Evolutionary conservation across 2,888 invertebrate genomes (phyloP), one percentile per base, ranked within the genome.

Genomic region (Mycalesis mineus): DNA sequence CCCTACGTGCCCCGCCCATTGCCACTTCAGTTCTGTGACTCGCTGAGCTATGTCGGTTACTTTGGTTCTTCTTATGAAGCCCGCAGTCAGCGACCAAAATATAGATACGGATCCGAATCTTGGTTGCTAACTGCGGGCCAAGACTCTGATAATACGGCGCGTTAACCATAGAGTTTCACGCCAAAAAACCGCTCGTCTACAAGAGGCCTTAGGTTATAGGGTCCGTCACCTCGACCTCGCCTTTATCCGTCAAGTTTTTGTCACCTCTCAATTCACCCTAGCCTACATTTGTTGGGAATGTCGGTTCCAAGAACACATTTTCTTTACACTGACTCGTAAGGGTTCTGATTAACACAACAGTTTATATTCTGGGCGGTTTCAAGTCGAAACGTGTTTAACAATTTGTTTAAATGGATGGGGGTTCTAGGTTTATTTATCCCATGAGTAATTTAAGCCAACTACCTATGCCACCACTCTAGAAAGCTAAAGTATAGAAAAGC

Each of bases 171-270:
- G n/a, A n/a, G n/a, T n/a, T n/a, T n/a, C n/a, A n/a, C n/a, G n/a
- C n/a, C n/a, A n/a, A n/a, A n/a, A n/a, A n/a, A n/a, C n/a, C n/a
- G n/a, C n/a, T n/a, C n/a, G n/a, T n/a, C n/a, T n/a, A n/a, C n/a
- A n/a, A n/a, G n/a, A n/a, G n/a, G n/a, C 73, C 69, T 71, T 70
- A 68, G 68, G 73, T 70, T 72, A 73, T 73, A 68, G 73, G 75
- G 75, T 74, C 73, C 77, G 76, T 68, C 69, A 66, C 73, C 74
- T 72, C 79, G 78, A 77, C 78, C 75, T 82, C 72, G 70, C 73
- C 71, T 84, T 84, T 85, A 83, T 83, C 76, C 76, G 72, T 64
- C 70, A 79, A 77, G 77, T 78, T 86, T 84, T 82, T 83, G 83
- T 80, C 75, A 74, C 77, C 74, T 75, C 75, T 77, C 73, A 72